These are phyloP conservation scores for Festucalex cinctus DNA, from an alignment of 2,113 vertebrate species.

Conservation along the genomic window DNA sequence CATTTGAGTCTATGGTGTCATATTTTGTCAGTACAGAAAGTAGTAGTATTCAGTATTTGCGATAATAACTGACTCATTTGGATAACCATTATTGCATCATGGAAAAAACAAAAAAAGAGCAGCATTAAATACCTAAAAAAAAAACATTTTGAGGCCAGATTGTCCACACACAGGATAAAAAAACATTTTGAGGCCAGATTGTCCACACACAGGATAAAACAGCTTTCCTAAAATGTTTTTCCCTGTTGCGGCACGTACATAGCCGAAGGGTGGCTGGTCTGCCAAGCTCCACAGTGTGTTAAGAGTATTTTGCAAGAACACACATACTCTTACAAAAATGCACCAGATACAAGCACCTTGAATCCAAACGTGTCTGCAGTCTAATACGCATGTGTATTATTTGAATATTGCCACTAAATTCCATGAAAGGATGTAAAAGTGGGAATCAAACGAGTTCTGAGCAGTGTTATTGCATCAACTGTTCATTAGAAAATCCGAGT, in stretches of 20 bases:
- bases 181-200: constrained; percentile 26
- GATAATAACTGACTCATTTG: constrained; percentile 13
- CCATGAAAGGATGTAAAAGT: not conserved
- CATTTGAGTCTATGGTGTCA: constrained; percentile 50
- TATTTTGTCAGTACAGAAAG: constrained; percentile 26
- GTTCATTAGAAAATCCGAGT: constrained; percentile 8
- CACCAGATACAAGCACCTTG: constrained; percentile 33
- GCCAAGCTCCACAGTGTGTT: constrained; percentile 27
- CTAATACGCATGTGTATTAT: constrained; percentile 5
- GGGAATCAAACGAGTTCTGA: constrained; percentile 3
- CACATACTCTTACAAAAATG: constrained; percentile 17
- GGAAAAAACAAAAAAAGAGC: not conserved
- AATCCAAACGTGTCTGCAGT: constrained; percentile 30
- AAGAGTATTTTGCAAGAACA: constrained; percentile 8
- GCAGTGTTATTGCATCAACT: not conserved
- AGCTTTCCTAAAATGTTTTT: constrained; percentile 17
- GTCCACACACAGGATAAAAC: constrained; percentile 19
- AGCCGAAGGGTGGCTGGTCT: constrained; percentile 36
- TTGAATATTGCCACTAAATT: constrained; percentile 8
- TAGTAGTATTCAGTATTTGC: constrained; percentile 7
- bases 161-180: constrained; percentile 20
- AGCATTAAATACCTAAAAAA: not conserved
- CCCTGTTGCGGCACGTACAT: constrained; percentile 12
- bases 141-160: constrained; percentile 22
- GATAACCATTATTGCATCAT: not conserved